phyloP scores from a whole-genome alignment of 2,113 vertebrate species.

The Alces alces region DNA sequence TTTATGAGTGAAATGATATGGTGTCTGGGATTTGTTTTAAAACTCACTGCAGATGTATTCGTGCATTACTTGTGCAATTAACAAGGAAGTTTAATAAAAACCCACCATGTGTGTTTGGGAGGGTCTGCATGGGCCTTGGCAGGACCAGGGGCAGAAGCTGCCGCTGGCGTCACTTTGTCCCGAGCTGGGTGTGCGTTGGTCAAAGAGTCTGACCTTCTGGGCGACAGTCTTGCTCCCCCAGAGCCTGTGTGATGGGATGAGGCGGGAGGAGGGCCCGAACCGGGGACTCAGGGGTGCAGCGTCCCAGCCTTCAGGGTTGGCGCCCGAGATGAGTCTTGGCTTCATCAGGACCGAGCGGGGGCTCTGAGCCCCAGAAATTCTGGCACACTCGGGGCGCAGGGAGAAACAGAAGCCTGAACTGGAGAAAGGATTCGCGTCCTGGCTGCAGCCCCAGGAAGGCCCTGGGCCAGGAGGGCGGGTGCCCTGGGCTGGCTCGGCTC shows the following conservation, averaged over 20 bases:
- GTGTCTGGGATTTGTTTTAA: conserved; percentile 57
- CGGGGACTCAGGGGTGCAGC: accelerated
- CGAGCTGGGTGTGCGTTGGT: not conserved
- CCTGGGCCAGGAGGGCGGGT: not conserved
- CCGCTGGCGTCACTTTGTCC: not conserved
- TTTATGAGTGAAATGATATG: conserved; percentile 45
- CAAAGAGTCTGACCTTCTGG: not conserved
- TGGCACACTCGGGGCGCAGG: no score
- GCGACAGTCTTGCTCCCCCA: not conserved
- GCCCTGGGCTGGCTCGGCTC: not conserved
- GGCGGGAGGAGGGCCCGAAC: not conserved
- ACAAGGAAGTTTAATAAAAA: not conserved
- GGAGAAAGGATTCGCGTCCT: accelerated
- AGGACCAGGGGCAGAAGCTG: not conserved
- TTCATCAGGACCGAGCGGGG: not conserved
- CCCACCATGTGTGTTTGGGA: not conserved
- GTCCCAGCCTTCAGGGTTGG: accelerated
- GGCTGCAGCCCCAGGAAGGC: not conserved
- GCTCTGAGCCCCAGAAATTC: not conserved
- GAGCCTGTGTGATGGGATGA: not conserved
- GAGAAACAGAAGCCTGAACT: not conserved
- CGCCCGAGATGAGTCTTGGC: accelerated
- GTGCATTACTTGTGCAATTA: conserved; percentile 26
- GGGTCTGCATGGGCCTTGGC: not conserved
- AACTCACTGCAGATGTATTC: conserved; percentile 54